Base-by-base conservation (phyloP, 2,888 invertebrate species). In the Tethea ocularis region DNA sequence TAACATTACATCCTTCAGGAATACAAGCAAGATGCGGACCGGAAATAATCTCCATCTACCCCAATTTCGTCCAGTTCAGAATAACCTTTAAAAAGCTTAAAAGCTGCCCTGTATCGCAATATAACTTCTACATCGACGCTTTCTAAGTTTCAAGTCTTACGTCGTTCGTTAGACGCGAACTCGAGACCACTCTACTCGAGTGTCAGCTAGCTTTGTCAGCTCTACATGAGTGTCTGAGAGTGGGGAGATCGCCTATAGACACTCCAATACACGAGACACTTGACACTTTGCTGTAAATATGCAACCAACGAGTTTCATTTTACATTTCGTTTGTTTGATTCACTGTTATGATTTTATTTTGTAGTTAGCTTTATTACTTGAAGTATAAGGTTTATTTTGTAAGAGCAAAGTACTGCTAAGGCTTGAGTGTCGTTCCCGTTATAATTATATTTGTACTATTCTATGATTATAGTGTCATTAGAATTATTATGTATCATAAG, bases 131-230 rank as follows among this genome's bases (percentile, higher is more conserved):
- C 29, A 17, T 29, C 22, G 29, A 29, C 52, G 29, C 3, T 23
- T 29, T 52, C 23, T 46, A 17, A 46, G n/a, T 54, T 33, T 29
- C 46, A 46, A 46, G n/a, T 20, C 41, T n/a, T 72, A 76, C 68
- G 58, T 57, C 53, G 56, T 61, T 60, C 68, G 71, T 60, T 56
- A 63, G 59, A 65, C 61, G 46, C 20, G 20, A 46, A 53, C 57
- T 64, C 29, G 65, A 76, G 74, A 63, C 64, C 58, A 6, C 69
- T 72, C 58, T 46, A 58, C 61, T 57, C 24, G 33, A 73, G 72
- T 66, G 69, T 66, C 64, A 58, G 67, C 67, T 57, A 52, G 71
- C 75, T 74, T 74, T 72, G 75, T 75, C 75, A 75, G 75, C 77
- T 72, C 58, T 72, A 72, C 63, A 62, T 62, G 67, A 68, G 67